Conservation (phyloP, 2,888 invertebrate species). For the Trachelus tabidus region DNA sequence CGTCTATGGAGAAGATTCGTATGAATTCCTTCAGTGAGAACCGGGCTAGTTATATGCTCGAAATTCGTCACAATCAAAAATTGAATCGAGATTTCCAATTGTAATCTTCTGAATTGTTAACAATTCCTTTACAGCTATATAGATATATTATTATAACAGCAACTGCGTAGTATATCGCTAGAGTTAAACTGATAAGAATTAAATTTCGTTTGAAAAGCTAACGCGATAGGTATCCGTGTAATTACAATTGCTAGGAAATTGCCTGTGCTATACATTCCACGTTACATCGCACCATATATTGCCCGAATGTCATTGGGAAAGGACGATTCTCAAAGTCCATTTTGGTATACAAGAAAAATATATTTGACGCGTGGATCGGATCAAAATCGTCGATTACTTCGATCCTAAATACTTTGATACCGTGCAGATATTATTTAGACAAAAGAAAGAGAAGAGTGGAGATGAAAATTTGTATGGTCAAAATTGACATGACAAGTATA, state of each 20-base stretch:
- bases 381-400: too few relatives aligned
- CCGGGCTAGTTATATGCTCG: background rate
- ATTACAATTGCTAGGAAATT: background rate
- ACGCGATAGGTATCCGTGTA: background rate
- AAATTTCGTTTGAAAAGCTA: background rate
- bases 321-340: too few relatives aligned
- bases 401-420: accelerated
- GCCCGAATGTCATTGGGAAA: too few relatives aligned
- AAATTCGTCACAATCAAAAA: background rate
- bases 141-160: background rate
- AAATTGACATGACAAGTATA: background rate
- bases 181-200: background rate
- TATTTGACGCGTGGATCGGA: background rate
- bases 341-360: too few relatives aligned
- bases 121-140: background rate
- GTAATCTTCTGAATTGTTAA: background rate
- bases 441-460: background rate
- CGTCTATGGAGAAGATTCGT: too few relatives aligned
- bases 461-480: background rate
- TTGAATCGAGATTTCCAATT: background rate
- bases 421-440: too few relatives aligned
- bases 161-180: too few relatives aligned
- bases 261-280: background rate
- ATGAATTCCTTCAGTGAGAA: too few relatives aligned
- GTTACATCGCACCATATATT: background rate